Evolutionary conservation across 23 tunicate genomes (phyloP).

Genomic region (Trididemnum clinides): DNA sequence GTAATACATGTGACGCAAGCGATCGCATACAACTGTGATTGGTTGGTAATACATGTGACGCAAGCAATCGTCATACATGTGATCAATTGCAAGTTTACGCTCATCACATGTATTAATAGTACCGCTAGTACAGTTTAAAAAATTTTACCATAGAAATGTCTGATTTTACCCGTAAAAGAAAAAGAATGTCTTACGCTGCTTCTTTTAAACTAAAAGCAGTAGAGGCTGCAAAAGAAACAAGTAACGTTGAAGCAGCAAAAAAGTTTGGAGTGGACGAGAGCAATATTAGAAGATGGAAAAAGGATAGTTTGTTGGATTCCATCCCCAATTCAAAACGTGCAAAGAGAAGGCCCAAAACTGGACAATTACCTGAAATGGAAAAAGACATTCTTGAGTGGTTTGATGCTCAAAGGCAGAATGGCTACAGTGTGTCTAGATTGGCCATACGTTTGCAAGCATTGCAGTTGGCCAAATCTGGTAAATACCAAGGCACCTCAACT

Average conservation of each 20-base stretch:
- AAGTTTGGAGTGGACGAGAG: slow-evolving; percentile 44
- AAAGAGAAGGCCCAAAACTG: slow-evolving; percentile 37
- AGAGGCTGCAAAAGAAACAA: slow-evolving; percentile 8
- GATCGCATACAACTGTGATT: background rate
- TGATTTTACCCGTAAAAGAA: slow-evolving; percentile 1
- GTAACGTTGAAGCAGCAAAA: slow-evolving; percentile 24
- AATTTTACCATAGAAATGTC: background rate
- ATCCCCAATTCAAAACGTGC: slow-evolving; percentile 11
- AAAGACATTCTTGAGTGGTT: slow-evolving; percentile 39
- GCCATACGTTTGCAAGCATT: slow-evolving; percentile 36
- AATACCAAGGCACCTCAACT: slow-evolving; percentile 36
- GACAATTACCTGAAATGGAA: slow-evolving; percentile 37
- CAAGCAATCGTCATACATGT: background rate
- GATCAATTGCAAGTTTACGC: background rate
- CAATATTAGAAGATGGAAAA: slow-evolving; percentile 36
- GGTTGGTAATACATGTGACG: slow-evolving; percentile 11
- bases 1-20: background rate
- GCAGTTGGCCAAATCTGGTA: slow-evolving; percentile 39
- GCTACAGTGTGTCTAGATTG: slow-evolving; percentile 34
- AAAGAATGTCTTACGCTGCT: slow-evolving; percentile 24
- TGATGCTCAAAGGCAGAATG: slow-evolving; percentile 35
- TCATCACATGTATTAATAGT: slow-evolving; percentile 3
- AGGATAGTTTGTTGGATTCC: slow-evolving; percentile 33
- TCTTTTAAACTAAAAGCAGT: slow-evolving; percentile 41
- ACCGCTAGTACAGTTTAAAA: background rate